Evolutionary conservation across 2,888 invertebrate genomes (phyloP).

Genomic region (Venustoraphidia nigricollis): DNA sequence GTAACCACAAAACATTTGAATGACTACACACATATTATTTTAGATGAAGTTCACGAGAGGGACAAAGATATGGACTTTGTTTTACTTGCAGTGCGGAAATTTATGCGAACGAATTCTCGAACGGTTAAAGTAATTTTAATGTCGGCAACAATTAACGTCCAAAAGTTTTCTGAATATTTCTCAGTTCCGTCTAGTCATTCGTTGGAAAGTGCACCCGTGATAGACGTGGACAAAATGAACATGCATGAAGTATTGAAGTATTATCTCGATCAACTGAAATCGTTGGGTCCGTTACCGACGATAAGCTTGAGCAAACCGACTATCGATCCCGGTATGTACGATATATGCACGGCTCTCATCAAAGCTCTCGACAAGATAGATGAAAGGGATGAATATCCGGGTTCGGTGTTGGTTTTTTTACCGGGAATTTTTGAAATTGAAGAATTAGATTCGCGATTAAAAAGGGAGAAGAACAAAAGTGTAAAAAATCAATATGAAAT

Average conservation of each 20-base stretch:
- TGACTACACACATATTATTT: slow-evolving; percentile 73
- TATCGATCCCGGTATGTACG: slow-evolving; percentile 21
- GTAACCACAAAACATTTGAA: slow-evolving; percentile 53
- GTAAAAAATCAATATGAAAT: slow-evolving; percentile 23
- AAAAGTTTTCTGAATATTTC: slow-evolving; percentile 54
- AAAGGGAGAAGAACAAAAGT: slow-evolving; percentile 8
- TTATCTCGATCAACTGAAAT: slow-evolving; percentile 38
- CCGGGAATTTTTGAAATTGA: slow-evolving; percentile 82
- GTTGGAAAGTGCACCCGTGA: slow-evolving; percentile 34
- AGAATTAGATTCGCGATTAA: slow-evolving; percentile 36
- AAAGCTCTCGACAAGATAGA: slow-evolving; percentile 51
- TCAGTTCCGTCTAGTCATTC: slow-evolving; percentile 24
- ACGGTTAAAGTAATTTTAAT: slow-evolving; percentile 66
- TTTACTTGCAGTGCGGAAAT: slow-evolving; percentile 63
- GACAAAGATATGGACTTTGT: slow-evolving; percentile 86
- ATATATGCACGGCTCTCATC: slow-evolving; percentile 32
- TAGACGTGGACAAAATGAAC: slow-evolving; percentile 35
- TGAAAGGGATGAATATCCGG: slow-evolving; percentile 20
- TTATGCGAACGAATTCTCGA: slow-evolving; percentile 50
- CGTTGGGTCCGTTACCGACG: slow-evolving; percentile 29
- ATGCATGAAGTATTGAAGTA: slow-evolving; percentile 42
- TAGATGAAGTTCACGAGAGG: slow-evolving; percentile 91
- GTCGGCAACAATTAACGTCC: slow-evolving; percentile 83
- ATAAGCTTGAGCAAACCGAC: slow-evolving; percentile 43
- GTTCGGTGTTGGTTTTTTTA: slow-evolving; percentile 73